These are phyloP conservation scores for Pandion haliaetus DNA, from an alignment of 2,113 vertebrate species.

Conservation along the genomic window DNA sequence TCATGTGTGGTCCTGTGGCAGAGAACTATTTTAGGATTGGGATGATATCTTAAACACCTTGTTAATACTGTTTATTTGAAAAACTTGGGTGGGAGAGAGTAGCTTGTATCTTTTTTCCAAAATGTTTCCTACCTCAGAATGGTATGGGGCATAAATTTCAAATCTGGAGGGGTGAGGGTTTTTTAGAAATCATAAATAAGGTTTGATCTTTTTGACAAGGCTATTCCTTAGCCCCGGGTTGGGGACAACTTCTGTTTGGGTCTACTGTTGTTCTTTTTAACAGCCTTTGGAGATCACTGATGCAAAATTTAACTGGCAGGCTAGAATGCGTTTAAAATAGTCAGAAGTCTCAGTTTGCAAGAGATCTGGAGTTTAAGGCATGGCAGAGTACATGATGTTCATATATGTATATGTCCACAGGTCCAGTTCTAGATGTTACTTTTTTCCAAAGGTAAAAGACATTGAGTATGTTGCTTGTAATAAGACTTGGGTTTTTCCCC, in stretches of 20 bases:
- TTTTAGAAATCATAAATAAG: not conserved
- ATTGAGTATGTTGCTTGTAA: not conserved
- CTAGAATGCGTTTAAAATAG: not conserved
- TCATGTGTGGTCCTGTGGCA: slow-evolving; percentile 38
- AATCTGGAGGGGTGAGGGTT: not conserved
- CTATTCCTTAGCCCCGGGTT: not conserved
- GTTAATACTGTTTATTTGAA: slow-evolving; percentile 3
- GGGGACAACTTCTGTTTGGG: not conserved
- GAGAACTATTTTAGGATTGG: not conserved
- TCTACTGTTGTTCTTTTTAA: not conserved
- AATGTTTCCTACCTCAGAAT: not conserved
- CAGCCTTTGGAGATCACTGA: not conserved
- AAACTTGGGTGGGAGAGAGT: not conserved
- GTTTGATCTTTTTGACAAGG: not conserved
- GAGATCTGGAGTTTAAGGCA: not conserved
- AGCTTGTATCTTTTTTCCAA: not conserved
- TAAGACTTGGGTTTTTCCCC: not conserved
- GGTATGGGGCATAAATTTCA: fast-evolving
- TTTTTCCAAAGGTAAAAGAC: not conserved
- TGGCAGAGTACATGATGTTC: not conserved
- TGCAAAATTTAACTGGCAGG: not conserved
- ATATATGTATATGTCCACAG: too few species aligned
- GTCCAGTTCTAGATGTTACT: not conserved
- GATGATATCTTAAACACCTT: slow-evolving; percentile 16
- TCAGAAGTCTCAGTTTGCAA: not conserved